These are phyloP conservation scores for Penaeus japonicus DNA, from an alignment of 1,140 invertebrate genomes.

Conservation along the genomic window DNA sequence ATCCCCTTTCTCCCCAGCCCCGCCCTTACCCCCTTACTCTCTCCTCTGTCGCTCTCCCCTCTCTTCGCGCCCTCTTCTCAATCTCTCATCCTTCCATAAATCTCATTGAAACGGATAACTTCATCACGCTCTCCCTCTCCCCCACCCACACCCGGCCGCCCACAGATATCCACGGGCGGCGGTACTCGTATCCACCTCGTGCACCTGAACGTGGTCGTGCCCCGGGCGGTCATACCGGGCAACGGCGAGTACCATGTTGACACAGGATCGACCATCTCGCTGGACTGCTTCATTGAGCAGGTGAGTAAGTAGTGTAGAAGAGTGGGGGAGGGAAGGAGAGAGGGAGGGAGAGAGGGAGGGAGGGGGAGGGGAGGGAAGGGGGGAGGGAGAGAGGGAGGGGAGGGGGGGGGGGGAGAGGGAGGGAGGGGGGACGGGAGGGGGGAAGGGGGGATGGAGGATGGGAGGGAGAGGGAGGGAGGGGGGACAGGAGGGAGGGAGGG, in stretches of 20 bases:
- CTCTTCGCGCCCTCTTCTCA: neutral
- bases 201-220: constrained; percentile 84
- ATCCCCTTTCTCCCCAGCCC: neutral
- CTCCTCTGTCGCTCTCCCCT: neutral
- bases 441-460: too few relatives aligned
- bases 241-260: constrained; percentile 88
- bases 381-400: too few relatives aligned
- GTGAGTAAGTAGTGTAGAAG: constrained; percentile 66
- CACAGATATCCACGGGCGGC: constrained; percentile 82
- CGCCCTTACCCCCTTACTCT: neutral
- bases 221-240: constrained; percentile 83
- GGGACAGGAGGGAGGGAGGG: too few relatives aligned
- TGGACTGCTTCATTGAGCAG: constrained; percentile 91
- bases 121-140: constrained; percentile 19
- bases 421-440: too few relatives aligned
- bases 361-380: too few relatives aligned
- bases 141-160: neutral
- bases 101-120: neutral
- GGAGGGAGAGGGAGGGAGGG: too few relatives aligned
- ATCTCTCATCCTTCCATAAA: neutral
- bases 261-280: constrained; percentile 85
- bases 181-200: constrained; percentile 88
- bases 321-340: neutral
- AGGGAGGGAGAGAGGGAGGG: too few relatives aligned
- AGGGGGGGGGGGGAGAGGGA: too few relatives aligned